Conservation (phyloP, 2,888 invertebrate genomes). For the Trissolcus japonicus region DNA sequence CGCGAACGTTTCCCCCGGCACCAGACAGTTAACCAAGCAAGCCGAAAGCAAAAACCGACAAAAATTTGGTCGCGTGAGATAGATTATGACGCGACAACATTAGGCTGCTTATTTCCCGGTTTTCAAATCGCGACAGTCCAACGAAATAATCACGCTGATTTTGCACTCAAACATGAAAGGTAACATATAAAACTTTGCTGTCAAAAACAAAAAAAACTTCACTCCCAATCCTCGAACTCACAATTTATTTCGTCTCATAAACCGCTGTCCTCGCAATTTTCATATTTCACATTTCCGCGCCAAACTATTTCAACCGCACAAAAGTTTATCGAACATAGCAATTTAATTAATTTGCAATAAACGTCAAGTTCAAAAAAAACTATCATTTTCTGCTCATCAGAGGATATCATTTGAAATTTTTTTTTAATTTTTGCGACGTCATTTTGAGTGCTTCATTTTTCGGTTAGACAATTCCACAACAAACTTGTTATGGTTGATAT, state of each 20-base stretch:
- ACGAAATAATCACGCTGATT: slow-evolving; percentile 5
- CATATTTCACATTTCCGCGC: too few relatives aligned
- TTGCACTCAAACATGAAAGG: not conserved
- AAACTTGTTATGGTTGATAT: slow-evolving; percentile 17
- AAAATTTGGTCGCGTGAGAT: slow-evolving; percentile 24
- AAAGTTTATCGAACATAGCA: too few relatives aligned
- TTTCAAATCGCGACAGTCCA: slow-evolving; percentile 28
- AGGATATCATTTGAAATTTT: not conserved
- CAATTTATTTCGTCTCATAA: too few relatives aligned
- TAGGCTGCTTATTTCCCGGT: slow-evolving; percentile 12
- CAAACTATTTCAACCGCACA: too few relatives aligned
- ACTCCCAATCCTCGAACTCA: too few relatives aligned
- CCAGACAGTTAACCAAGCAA: slow-evolving; percentile 22
- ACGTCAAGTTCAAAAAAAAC: too few relatives aligned
- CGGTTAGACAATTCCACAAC: slow-evolving; percentile 26
- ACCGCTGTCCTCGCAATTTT: too few relatives aligned
- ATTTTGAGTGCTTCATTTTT: not conserved
- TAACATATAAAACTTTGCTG: not conserved
- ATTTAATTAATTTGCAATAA: too few relatives aligned
- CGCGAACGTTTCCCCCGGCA: slow-evolving; percentile 23
- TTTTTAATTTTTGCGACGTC: slow-evolving; percentile 20
- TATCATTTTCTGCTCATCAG: too few relatives aligned
- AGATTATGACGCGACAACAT: slow-evolving; percentile 29
- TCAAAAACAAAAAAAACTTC: not conserved
- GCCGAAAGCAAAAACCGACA: slow-evolving; percentile 27